Conservation (phyloP, 2,888 invertebrate species). For the Drosophila barbarae region DNA sequence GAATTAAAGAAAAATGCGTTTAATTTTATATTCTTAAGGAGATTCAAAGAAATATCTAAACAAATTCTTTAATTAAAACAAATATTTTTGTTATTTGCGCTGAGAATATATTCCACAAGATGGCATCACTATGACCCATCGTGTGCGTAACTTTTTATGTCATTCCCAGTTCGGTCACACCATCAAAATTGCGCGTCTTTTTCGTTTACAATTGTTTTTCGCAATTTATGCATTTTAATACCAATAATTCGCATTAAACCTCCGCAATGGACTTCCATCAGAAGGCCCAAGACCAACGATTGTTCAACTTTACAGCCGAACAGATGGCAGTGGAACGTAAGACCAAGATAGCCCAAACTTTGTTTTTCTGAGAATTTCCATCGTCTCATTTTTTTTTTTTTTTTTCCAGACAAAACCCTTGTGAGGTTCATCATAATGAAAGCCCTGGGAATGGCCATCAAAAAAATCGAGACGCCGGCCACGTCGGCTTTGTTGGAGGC, state of each 20-base stretch:
- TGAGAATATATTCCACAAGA: not conserved
- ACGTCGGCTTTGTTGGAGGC: conserved; percentile 46
- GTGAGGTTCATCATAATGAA: conserved; percentile 48
- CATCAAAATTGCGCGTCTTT: conserved; percentile 2
- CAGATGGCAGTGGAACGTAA: conserved; percentile 53
- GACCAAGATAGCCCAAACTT: not conserved
- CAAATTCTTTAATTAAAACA: not conserved
- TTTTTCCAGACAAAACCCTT: conserved; percentile 54
- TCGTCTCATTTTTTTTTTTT: not conserved
- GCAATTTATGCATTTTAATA: not conserved
- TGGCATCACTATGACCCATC: not conserved
- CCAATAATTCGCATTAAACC: not conserved
- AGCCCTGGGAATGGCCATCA: conserved; percentile 50
- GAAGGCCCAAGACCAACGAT: conserved; percentile 45
- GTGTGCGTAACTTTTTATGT: not conserved
- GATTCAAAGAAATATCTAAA: not conserved
- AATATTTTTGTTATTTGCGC: not conserved
- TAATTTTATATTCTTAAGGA: no score
- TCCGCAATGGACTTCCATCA: conserved; percentile 51
- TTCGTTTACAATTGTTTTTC: not conserved
- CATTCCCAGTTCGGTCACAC: not conserved
- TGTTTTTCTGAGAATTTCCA: not conserved
- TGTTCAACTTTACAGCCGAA: conserved; percentile 56
- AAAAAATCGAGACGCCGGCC: conserved; percentile 54
- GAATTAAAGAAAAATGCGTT: no score